Evolutionary conservation across 2,797 vertebrate species (phyloP).

Genomic region (Dipus sagitta): DNA sequence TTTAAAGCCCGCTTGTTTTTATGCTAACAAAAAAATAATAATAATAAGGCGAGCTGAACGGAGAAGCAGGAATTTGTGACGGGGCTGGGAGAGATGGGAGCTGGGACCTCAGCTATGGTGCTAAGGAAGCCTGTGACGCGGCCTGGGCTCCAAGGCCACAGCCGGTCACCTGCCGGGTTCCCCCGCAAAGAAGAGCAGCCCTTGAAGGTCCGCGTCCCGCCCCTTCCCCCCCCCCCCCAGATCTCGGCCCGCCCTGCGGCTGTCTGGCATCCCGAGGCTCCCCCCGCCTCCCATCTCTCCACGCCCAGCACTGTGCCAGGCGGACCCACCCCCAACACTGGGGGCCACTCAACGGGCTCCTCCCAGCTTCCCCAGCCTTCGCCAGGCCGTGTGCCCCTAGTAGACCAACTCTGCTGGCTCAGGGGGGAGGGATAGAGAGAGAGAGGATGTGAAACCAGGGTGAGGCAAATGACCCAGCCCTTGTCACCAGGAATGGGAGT

Average conservation of each 20-base stretch:
- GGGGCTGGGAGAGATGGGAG: accelerated
- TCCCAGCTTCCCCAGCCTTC: background rate
- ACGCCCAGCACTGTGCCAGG: background rate
- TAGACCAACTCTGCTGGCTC: background rate
- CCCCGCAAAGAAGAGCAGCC: background rate
- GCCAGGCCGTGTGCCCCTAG: background rate
- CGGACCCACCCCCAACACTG: background rate
- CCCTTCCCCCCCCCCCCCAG: background rate
- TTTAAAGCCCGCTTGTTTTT: background rate
- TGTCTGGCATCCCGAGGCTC: background rate
- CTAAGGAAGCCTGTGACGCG: background rate
- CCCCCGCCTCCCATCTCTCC: conserved; percentile 31
- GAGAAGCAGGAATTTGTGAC: background rate
- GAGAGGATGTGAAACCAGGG: background rate
- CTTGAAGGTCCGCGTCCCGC: too few species aligned
- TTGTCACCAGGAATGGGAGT: background rate
- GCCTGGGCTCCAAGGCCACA: background rate
- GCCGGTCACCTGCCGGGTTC: background rate
- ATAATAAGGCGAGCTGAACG: background rate
- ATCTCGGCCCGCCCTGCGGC: background rate
- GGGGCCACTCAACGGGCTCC: background rate
- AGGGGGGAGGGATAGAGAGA: background rate
- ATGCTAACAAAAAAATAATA: background rate
- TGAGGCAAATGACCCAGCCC: background rate
- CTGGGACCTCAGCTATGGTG: too few species aligned